Percentiles rank a stretch among this genome's conserved stretches.
These are phyloP conservation scores for Drosophila micromelanica DNA, from an alignment of 1,140 invertebrate genomes.

Conservation along the genomic window DNA sequence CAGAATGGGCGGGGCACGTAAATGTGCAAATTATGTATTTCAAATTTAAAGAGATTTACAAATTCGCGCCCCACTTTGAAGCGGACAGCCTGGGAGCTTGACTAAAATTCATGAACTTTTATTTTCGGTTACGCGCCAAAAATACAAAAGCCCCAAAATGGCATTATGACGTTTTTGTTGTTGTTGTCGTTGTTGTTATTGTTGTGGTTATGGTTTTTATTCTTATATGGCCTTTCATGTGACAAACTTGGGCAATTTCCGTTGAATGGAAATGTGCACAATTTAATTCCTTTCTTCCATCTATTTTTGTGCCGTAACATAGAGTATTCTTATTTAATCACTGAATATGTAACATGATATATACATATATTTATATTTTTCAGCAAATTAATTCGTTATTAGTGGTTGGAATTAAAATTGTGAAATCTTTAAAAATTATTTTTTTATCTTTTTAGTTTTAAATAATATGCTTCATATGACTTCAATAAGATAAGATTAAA, in stretches of 20 bases:
- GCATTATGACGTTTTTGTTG: constrained; percentile 3
- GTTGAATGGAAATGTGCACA: constrained; percentile 76
- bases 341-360: not conserved
- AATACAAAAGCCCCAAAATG: constrained; percentile 30
- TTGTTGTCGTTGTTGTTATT: constrained; percentile 17
- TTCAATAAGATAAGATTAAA: too few relatives aligned
- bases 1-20: not conserved
- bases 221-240: constrained; percentile 63
- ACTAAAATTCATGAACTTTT: constrained; percentile 11
- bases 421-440: too few relatives aligned
- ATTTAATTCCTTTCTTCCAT: constrained; percentile 62
- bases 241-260: constrained; percentile 76
- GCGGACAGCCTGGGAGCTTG: not conserved
- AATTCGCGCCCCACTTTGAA: constrained; percentile 11
- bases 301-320: constrained; percentile 44
- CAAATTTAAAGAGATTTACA: constrained; percentile 56
- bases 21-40: constrained; percentile 58
- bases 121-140: constrained; percentile 1
- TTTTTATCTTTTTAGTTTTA: too few relatives aligned
- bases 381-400: too few relatives aligned
- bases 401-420: too few relatives aligned
- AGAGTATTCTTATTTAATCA: not conserved
- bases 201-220: constrained; percentile 48
- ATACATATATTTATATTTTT: too few relatives aligned
- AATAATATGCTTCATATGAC: too few relatives aligned